A percentile compares a stretch with the other conserved stretches of the same genome.
Evolutionary conservation across 2,113 vertebrate genomes (phyloP).

Genomic region (Peromyscus maniculatus): DNA sequence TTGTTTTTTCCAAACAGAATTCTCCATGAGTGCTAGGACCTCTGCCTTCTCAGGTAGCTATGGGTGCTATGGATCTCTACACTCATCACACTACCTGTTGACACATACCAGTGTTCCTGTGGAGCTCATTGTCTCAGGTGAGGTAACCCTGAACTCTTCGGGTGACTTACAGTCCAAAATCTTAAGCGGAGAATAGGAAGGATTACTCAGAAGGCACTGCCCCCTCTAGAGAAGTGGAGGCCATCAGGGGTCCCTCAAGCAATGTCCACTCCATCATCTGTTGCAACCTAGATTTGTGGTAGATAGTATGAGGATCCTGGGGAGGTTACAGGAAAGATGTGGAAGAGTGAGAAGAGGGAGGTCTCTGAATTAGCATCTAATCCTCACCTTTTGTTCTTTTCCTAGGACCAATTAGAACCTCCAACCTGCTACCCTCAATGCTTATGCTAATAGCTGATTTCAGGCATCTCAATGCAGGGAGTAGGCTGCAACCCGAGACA

Average conservation of each 20-base stretch:
- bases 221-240: slow-evolving; percentile 82
- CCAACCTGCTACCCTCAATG: no score
- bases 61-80: not conserved
- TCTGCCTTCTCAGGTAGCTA: not conserved
- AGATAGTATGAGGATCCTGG: not conserved
- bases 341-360: not conserved
- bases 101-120: not conserved
- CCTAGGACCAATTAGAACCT: rapidly evolving
- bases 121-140: not conserved
- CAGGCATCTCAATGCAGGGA: no score
- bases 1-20: not conserved
- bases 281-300: not conserved
- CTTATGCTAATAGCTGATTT: no score
- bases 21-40: not conserved
- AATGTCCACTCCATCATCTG: not conserved
- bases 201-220: slow-evolving; percentile 34
- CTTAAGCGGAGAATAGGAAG: no score
- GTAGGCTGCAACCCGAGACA: no score
- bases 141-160: not conserved
- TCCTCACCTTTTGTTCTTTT: not conserved
- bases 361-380: rapidly evolving
- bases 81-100: not conserved
- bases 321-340: no score
- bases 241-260: slow-evolving; percentile 81
- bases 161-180: no score